phyloP scores from a whole-genome alignment of 2,113 vertebrate genomes.

The Tringa solitaria region DNA sequence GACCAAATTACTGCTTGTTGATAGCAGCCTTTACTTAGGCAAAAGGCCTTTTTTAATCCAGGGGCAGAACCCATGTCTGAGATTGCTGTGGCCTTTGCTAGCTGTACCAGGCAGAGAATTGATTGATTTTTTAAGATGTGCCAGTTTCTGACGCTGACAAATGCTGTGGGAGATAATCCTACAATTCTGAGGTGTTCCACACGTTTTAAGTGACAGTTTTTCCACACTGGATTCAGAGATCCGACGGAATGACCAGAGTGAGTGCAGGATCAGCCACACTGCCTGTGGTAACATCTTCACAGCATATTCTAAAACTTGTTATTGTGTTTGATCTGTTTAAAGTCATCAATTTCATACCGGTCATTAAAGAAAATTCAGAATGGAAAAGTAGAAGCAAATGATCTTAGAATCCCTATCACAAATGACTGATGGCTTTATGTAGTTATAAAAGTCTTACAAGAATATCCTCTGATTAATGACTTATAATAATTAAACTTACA shows the following conservation, averaged over 20 bases:
- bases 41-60: accelerated
- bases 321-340: neutral
- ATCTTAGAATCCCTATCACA: neutral
- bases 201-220: neutral
- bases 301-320: neutral
- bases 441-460: neutral
- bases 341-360: neutral
- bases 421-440: neutral
- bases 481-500: neutral
- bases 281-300: neutral
- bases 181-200: neutral
- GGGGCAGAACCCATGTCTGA: neutral
- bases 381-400: neutral
- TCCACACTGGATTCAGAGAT: neutral
- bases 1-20: neutral
- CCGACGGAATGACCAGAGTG: neutral
- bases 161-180: neutral
- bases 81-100: neutral
- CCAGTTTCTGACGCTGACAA: neutral
- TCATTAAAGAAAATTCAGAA: neutral
- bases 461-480: neutral
- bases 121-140: neutral
- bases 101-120: neutral
- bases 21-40: neutral
- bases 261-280: neutral